Evolutionary conservation across 2,888 invertebrate species (phyloP).

Genomic region (Melieria omissa): DNA sequence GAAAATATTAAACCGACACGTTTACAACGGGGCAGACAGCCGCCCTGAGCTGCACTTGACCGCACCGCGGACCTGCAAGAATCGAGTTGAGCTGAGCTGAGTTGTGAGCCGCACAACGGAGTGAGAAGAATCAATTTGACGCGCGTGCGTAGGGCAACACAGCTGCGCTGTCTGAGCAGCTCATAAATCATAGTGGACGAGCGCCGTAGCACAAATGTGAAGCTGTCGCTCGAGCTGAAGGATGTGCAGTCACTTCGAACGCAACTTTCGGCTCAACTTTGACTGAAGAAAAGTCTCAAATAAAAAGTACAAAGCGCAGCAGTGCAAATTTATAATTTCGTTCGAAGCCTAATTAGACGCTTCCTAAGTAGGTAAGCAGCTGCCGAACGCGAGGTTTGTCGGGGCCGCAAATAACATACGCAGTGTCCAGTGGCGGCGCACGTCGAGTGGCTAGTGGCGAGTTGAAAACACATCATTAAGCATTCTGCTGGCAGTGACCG

Average conservation of each 20-base stretch:
- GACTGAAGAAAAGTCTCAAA: slow-evolving; percentile 34
- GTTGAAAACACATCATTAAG: slow-evolving; percentile 40
- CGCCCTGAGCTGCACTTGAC: neutral
- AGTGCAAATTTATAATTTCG: slow-evolving; percentile 21
- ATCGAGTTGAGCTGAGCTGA: neutral
- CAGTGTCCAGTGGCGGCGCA: neutral
- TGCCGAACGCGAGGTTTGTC: neutral
- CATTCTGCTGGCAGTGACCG: slow-evolving; percentile 29
- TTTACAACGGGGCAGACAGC: slow-evolving; percentile 24
- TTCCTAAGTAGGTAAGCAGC: slow-evolving; percentile 22
- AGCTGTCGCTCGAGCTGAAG: slow-evolving; percentile 15
- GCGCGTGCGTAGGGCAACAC: slow-evolving; percentile 32
- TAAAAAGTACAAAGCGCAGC: slow-evolving; percentile 21
- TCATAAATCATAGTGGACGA: slow-evolving; percentile 54
- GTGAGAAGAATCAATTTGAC: slow-evolving; percentile 49
- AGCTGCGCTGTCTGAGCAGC: slow-evolving; percentile 42
- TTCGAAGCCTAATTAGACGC: slow-evolving; percentile 28
- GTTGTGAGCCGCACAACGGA: slow-evolving; percentile 21
- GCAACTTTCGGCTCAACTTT: slow-evolving; percentile 34
- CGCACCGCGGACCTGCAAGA: neutral
- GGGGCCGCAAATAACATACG: neutral
- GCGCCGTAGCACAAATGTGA: neutral
- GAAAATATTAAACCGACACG: slow-evolving; percentile 49
- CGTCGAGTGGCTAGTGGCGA: slow-evolving; percentile 3
- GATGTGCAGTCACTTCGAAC: slow-evolving; percentile 42